Base-by-base conservation (phyloP, 2,113 vertebrate genomes). In the Bubo bubo region DNA sequence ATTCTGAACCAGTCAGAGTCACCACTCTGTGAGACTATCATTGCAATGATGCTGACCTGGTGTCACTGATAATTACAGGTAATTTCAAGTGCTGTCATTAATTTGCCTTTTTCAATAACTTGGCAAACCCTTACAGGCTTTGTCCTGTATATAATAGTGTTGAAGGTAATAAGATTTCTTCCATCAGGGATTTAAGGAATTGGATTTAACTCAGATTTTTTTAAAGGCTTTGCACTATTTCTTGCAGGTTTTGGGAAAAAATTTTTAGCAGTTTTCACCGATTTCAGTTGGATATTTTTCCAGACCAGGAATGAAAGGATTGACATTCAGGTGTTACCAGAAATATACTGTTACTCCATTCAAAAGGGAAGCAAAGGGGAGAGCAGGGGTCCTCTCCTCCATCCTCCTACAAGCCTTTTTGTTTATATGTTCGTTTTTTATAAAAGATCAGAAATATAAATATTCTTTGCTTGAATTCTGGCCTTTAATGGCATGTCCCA, bases 31-130 rank as follows among this genome's bases (percentile, higher is more conserved):
- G 76, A 95, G 86, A 74, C 80, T 91, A 41, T 56, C 95, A 87
- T 35, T 89, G 92, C 74, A 79, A 55, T 83, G 93, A 85, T 87
- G 67, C 91, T 95, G 95, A 94, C 95, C 94, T 0, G 0, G 62
- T 96, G 95, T 92, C 96, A 96, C 68, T 93, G 96, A 96, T 97
- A 97, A 97, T 96, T 97, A 96, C 94, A 95, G 97, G 91, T 97
- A 96, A 94, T 96, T 95, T 94, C 93, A 89, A 96, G 52, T 80
- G 83, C 93, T 96, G 92, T 76, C 95, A 94, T 95, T 96, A 96
- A 97, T 96, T 95, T 94, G 93, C 91, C 95, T 93, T 92, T 94
- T 95, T 87, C 92, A 95, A 95, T 97, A 88, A 91, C 80, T 92
- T 34, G 3, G 67, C 62, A 92, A 97, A 95, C 93, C 91, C 93